phyloP scores from a whole-genome alignment of 2,113 vertebrate genomes.

The Potamarius usumacintae region DNA sequence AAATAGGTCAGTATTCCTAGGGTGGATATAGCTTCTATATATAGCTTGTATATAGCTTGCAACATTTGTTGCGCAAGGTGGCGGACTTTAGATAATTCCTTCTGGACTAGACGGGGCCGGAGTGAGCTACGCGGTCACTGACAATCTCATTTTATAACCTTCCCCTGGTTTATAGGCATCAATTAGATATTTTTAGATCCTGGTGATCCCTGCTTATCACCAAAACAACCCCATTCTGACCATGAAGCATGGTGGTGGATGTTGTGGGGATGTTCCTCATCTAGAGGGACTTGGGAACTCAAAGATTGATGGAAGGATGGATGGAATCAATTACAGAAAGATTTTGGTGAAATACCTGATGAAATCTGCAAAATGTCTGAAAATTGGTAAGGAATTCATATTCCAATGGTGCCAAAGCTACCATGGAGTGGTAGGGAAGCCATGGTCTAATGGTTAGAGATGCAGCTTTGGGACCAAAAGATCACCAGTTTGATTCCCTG shows the following conservation, averaged over 20 bases:
- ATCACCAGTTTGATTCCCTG: no score
- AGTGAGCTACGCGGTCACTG: no score
- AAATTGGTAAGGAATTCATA: not conserved
- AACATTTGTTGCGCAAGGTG: no score
- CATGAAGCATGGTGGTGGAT: not conserved
- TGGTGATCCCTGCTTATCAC: not conserved
- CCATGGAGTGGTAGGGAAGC: not conserved
- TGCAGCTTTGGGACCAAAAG: no score
- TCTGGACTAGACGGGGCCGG: no score
- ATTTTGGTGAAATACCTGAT: not conserved
- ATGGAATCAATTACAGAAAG: not conserved
- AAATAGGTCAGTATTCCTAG: no score
- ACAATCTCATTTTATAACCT: not conserved
- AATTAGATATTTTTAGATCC: not conserved
- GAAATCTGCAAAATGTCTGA: not conserved
- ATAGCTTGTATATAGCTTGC: no score
- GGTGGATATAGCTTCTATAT: no score
- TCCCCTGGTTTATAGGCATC: not conserved
- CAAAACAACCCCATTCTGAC: not conserved
- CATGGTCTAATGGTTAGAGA: no score
- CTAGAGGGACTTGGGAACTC: not conserved
- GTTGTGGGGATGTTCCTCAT: not conserved
- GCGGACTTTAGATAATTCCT: no score
- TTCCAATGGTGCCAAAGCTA: not conserved
- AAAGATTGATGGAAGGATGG: not conserved